A percentile compares a stretch with the other conserved stretches of the same genome.
These are phyloP conservation scores for Nannoperca obscura DNA, from an alignment of 2,797 vertebrate genomes.

Conservation along the genomic window DNA sequence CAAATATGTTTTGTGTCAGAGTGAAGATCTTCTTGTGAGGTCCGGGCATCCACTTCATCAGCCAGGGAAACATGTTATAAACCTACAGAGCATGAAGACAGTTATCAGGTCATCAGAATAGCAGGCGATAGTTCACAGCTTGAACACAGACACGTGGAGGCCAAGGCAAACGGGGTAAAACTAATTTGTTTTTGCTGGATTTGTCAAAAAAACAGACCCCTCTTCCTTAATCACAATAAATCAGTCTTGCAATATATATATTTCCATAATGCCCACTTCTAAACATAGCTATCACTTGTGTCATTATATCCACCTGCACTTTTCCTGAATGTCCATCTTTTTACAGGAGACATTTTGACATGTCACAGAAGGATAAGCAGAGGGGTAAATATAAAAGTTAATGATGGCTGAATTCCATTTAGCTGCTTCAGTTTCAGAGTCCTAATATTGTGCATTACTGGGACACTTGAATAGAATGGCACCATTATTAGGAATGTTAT, in stretches of 20 bases:
- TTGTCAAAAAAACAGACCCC: too few species aligned
- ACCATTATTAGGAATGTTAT: too few species aligned
- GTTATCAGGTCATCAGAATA: not conserved
- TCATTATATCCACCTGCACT: not conserved
- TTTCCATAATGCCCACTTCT: not conserved
- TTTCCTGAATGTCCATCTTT: not conserved
- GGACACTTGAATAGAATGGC: too few species aligned
- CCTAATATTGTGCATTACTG: too few species aligned
- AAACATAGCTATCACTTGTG: not conserved
- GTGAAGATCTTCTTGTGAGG: slow-evolving; percentile 62
- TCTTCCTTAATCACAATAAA: too few species aligned
- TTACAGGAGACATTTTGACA: too few species aligned
- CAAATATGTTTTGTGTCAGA: slow-evolving; percentile 20
- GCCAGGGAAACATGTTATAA: slow-evolving; percentile 69
- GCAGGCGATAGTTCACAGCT: not conserved
- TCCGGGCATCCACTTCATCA: slow-evolving; percentile 80
- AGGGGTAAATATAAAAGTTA: not conserved
- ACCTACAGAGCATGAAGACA: slow-evolving; percentile 46
- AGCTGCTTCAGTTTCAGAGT: too few species aligned
- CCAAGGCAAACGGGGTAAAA: too few species aligned
- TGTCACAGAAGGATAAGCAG: not conserved
- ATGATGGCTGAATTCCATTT: not conserved
- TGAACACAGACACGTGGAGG: not conserved
- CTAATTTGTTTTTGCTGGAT: too few species aligned
- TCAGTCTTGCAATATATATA: not conserved